Base-by-base conservation (phyloP, 1,140 invertebrate species). In the Lerema accius region DNA sequence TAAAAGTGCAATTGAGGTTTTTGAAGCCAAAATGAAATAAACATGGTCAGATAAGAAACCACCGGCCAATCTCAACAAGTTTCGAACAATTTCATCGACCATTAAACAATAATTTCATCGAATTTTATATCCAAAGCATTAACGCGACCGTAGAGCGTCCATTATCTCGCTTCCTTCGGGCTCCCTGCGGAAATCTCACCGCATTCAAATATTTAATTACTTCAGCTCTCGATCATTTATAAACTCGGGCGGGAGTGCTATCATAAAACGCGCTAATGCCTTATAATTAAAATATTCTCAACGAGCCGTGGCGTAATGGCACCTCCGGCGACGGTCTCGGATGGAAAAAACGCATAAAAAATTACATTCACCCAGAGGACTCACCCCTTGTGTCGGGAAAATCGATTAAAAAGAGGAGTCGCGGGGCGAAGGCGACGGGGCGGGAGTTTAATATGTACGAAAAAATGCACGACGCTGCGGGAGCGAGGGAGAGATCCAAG, bases 231-330 rank as follows among this genome's bases (percentile, higher is more conserved):
- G 82, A 90, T 89, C 88, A 86, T 86, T 89, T 88, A 86, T 88
- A 89, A 89, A 90, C 82, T 84, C 73, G 70, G 63, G 71, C 86
- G 76, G 74, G 81, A 90, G 85, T 90, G 88, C 78, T 89, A 88
- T 90, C 86, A 89, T 89, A 90, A 90, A 89, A 88, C 84, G 83
- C 83, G 82, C 84, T 90, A 89, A 89, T 89, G 88, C 86, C 81
- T 84, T 88, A 90, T 92, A 91, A 91, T 92, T 92, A 92, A 91
- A 91, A 91, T 90, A 91, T 91, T 91, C 88, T 91, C 90, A 91
- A 91, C 91, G 89, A 90, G 84, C 86, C 91, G 89, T 91, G 86
- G 81, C 84, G 91, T 91, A 92, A 91, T 91, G 87, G 91, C 91
- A 86, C 84, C 88, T 90, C 78, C 76, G 85, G 86, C 84, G 84